phyloP scores from a whole-genome alignment of 2,113 vertebrate species.

The Anguilla japonica region DNA sequence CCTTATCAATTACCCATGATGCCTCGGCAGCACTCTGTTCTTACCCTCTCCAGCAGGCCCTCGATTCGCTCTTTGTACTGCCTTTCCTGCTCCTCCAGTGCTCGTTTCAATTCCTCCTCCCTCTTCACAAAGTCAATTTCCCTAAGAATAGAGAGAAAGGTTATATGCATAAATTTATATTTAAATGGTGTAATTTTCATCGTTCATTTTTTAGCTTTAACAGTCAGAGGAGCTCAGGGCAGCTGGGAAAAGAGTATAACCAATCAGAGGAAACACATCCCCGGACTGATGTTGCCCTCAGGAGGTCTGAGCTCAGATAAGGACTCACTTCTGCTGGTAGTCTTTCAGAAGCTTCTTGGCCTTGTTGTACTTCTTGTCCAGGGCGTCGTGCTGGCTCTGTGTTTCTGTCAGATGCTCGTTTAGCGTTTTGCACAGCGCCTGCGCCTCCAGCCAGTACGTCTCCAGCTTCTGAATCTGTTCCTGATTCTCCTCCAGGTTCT shows the following conservation, averaged over 20 bases:
- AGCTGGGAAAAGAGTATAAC: background rate
- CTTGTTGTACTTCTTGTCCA: constrained; percentile 91
- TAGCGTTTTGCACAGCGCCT: constrained; percentile 82
- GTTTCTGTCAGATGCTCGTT: constrained; percentile 84
- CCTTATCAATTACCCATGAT: background rate
- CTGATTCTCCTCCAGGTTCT: constrained; percentile 78
- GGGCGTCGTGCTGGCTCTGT: constrained; percentile 79
- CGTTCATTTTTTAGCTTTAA: background rate
- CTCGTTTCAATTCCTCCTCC: constrained; percentile 79
- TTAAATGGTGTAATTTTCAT: background rate
- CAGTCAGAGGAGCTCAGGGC: background rate
- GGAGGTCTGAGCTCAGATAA: background rate
- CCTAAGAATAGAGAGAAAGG: constrained; percentile 60
- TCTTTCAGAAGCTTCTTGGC: constrained; percentile 91
- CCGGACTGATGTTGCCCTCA: background rate
- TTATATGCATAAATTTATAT: background rate
- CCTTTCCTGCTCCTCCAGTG: constrained; percentile 79
- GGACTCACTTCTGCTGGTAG: constrained; percentile 87
- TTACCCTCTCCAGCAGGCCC: constrained; percentile 77
- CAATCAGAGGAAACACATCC: background rate
- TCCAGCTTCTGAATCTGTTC: constrained; percentile 84
- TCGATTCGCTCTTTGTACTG: constrained; percentile 75
- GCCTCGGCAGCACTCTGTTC: background rate
- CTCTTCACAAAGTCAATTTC: constrained; percentile 85
- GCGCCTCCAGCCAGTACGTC: constrained; percentile 86